Evolutionary conservation across 2,113 vertebrate species (phyloP), one percentile per base, ranked within the genome.

Genomic region (Formicarius rufipectus): DNA sequence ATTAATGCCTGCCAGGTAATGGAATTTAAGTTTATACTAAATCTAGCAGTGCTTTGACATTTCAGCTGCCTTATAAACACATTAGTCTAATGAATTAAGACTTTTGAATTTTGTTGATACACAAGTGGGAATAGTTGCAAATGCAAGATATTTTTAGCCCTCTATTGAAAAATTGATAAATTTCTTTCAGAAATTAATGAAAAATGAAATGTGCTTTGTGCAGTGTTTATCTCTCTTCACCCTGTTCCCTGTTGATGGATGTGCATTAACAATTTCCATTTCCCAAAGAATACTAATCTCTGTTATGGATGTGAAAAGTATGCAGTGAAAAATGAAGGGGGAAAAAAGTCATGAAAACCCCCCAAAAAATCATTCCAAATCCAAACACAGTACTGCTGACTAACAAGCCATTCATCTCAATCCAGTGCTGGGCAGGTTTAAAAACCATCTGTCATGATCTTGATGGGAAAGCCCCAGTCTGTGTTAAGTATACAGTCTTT

Each of bases 1-100:
- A 99, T 99, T 99, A 99, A 99, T 99, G 99, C 99, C 98, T 99
- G 98, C 98, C 99, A 99, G 99, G 99, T 99, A 99, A 99, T 99
- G 99, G 99, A 99, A 99, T 99, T 99, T 99, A 99, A 98, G 99
- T 99, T 99, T 99, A 99, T 99, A 99, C 99, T 99, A 99, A 99
- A 99, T 99, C 99, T 98, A 98, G 98, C 98, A 98, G 98, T 98
- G 99, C 98, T 98, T 98, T 99, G 99, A 99, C 98, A 99, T 99
- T 99, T 99, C 98, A 99, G 99, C 98, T 98, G 98, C 98, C 98
- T 99, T 98, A 99, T 99, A 99, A 99, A 99, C 99, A 99, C 98
- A 99, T 99, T 99, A 99, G 98, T 98, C 98, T 99, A 99, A 99
- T 99, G 98, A 99, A 99, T 98, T 98, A 98, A 98, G 98, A 98